Percentiles rank a stretch among this genome's conserved stretches.
Conservation (phyloP, 2,888 invertebrate genomes). For the Brachylomia viminalis region DNA sequence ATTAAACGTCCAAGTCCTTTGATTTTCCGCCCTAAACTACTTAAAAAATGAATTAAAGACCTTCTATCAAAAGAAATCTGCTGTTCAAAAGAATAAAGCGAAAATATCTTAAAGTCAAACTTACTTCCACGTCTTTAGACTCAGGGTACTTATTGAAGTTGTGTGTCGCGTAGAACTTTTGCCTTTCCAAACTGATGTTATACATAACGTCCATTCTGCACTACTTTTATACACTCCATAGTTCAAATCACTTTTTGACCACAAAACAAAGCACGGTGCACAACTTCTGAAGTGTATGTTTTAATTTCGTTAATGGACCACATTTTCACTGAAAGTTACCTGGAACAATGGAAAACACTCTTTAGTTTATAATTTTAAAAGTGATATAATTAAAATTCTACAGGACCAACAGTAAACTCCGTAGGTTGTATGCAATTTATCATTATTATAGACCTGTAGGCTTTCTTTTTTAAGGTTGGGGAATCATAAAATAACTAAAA, state of each 20-base stretch:
- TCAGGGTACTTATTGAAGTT: slow-evolving; percentile 75
- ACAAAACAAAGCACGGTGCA: not conserved
- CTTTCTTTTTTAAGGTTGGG: too few relatives aligned
- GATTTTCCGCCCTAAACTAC: not conserved
- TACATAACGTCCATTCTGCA: slow-evolving; percentile 78
- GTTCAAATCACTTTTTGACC: slow-evolving; percentile 22
- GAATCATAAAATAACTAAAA: too few relatives aligned
- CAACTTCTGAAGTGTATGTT: slow-evolving; percentile 11
- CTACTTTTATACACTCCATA: slow-evolving; percentile 44
- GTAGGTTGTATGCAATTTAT: not conserved
- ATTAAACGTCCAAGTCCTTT: not conserved
- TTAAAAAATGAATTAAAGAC: not conserved
- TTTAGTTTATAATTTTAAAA: not conserved
- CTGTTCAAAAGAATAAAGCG: not conserved
- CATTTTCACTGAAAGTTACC: slow-evolving; percentile 33
- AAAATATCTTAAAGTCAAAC: slow-evolving; percentile 27
- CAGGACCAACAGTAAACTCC: not conserved
- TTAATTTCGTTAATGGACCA: slow-evolving; percentile 15
- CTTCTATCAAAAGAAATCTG: not conserved
- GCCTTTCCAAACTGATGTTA: slow-evolving; percentile 79
- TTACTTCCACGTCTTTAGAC: slow-evolving; percentile 81
- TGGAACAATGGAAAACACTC: slow-evolving; percentile 39
- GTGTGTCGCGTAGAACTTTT: slow-evolving; percentile 80
- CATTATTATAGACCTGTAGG: not conserved
- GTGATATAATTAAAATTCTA: not conserved